Evolutionary conservation across 2,888 invertebrate genomes (phyloP), one percentile per base, ranked within the genome.

Genomic region (Athalia cordata): DNA sequence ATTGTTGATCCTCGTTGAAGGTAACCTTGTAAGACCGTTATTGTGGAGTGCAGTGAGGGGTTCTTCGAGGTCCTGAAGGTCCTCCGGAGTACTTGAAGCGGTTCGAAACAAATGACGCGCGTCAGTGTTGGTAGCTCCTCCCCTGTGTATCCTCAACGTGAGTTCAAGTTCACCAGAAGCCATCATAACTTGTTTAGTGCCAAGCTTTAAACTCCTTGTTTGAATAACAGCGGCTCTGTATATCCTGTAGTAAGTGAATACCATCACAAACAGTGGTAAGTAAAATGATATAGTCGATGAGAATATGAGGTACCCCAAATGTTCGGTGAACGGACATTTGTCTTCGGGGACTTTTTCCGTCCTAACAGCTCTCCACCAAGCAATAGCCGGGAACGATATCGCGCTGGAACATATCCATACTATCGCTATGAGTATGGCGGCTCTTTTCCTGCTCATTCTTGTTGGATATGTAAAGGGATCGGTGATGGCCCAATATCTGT

Each of bases 271-370:
- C 49, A 99, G 92, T 49, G 99, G 99, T 84, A 98, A 93, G 91
- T 99, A 99, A 91, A 99, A 99, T 29, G 99, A 99, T 87, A 99
- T 97, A 81, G 98, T 96, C 67, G 99, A 99, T 11, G 99, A 99
- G 92, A 99, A 98, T 89, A 99, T 96, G 82, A 99, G 93, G 90
- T 99, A 99, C 80, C 97, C 97, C 85, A 97, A 92, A 91, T 98
- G 97, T 90, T 99, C 98, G 81, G 99, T 99, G 90, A 99, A 99
- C 74, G 96, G 95, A 91, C 99, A 99, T 89, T 96, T 96, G 87
- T 94, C 95, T 83, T 94, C 93, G 7, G 96, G 96, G 84, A 96
- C 95, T 86, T 95, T 94, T 84, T 95, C 95, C 72, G 93, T 93
- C 55, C 97, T 92, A 0, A 96, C 98, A 0, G 96, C 96, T n/a